Evolutionary conservation across 2,797 vertebrate genomes (phyloP).

Genomic region (Poeciliopsis turneri): DNA sequence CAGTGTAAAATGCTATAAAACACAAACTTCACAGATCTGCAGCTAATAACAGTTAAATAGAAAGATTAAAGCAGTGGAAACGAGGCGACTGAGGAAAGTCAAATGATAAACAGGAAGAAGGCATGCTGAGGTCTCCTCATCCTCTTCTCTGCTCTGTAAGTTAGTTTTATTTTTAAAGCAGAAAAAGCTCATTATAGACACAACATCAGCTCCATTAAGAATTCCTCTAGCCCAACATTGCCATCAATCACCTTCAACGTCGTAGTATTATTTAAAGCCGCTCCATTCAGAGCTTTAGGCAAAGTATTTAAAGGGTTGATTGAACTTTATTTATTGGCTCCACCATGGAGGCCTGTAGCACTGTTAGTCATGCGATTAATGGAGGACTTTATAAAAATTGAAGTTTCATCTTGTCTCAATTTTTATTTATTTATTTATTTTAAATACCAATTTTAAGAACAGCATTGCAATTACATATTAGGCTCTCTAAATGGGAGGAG

Average conservation of each 20-base stretch:
- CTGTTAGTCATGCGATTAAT: constrained; percentile 16
- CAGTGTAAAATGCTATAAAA: not conserved
- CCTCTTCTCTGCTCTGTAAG: not conserved
- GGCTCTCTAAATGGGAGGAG: not conserved
- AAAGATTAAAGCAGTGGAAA: constrained; percentile 24
- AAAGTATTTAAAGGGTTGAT: constrained; percentile 43
- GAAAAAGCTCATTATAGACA: constrained; percentile 51
- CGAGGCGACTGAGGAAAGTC: constrained; percentile 18
- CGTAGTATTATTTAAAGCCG: constrained; percentile 44
- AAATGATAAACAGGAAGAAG: constrained; percentile 18
- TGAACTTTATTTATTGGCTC: constrained; percentile 54
- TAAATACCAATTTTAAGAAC: not conserved
- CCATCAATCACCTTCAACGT: constrained; percentile 53
- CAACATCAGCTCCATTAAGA: constrained; percentile 60
- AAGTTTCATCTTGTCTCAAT: constrained; percentile 8
- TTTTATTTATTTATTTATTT: not conserved
- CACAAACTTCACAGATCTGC: constrained; percentile 4
- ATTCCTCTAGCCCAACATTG: constrained; percentile 38
- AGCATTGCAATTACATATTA: not conserved
- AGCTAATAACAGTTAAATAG: constrained; percentile 45
- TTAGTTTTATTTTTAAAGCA: constrained; percentile 39
- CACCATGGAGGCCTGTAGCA: constrained; percentile 6
- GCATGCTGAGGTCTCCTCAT: not conserved
- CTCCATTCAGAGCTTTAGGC: constrained; percentile 21
- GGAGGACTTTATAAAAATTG: not conserved